Base-by-base conservation (phyloP, 2,797 vertebrate species). In the Champsocephalus gunnari region DNA sequence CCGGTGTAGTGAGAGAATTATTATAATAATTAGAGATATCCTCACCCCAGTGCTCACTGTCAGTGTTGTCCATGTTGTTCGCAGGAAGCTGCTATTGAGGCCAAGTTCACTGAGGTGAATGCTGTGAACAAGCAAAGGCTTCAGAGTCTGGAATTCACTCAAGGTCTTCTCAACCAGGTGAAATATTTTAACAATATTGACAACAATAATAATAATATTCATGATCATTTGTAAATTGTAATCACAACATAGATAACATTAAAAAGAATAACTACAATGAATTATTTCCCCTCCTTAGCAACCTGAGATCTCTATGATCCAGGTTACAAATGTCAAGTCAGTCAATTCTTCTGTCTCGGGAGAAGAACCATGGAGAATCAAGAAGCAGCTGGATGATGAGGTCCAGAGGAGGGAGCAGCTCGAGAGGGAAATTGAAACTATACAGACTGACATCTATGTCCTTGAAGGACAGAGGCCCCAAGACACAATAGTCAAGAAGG, bases 21-120 rank as follows among this genome's bases (percentile, higher is more conserved):
- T 41, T 58, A 3, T 12, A 41, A 34, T 17, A 56, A 38, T 19
- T 38, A 34, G 16, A 57, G 54, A 32, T 56, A 16, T 32, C 54
- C 16, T 11, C 9, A 17, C 54, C 34, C 17, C 12, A 7, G 17
- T 41, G 54, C 59, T 66, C 24, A n/a, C 48, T 68, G 0, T 4
- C 50, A 50, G 0, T 65, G 10, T 3, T 59, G 54, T 70, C 11
- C 21, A 24, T 80, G 3, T 67, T 2, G 19, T 71, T 3, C 19
- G 71, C 84, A 99, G 98, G 98, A 98, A 95, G 94, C 96, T 45
- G 92, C 95, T 55, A 95, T 99, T 66, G 94, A 96, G 71, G 92
- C 97, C 6, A 97, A 95, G 86, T 99, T 97, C 81, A 97, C 97
- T 0, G 97, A 99, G 84, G 97, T 97, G n/a, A 97, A 94, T 0